These are phyloP conservation scores for Loxodonta africana DNA, from an alignment of 2,113 vertebrate genomes.

Conservation along the genomic window DNA sequence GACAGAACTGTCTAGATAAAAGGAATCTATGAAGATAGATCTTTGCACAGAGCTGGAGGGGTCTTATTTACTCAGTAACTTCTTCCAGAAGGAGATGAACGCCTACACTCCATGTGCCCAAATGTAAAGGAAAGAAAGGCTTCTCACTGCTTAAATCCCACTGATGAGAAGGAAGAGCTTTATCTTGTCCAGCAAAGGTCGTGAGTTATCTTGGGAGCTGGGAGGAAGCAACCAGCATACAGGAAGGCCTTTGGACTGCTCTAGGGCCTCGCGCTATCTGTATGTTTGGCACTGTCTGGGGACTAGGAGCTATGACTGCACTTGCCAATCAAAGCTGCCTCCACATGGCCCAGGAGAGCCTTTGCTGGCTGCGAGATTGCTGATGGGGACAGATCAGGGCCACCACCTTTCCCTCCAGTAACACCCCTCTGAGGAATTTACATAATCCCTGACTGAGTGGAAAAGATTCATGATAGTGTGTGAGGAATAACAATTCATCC, in stretches of 20 bases:
- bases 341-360: not conserved
- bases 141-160: not conserved
- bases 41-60: not conserved
- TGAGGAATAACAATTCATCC: not conserved
- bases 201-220: not conserved
- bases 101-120: not conserved
- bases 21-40: slow-evolving; percentile 41
- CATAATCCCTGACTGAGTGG: not conserved
- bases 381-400: not conserved
- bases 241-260: not conserved
- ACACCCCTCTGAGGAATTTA: not conserved
- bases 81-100: not conserved
- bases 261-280: not conserved
- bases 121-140: not conserved
- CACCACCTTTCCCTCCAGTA: not conserved
- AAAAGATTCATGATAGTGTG: not conserved
- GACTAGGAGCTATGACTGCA: too few species aligned
- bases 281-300: not conserved
- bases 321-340: not conserved
- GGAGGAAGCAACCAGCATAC: not conserved
- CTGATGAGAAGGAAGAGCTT: not conserved
- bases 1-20: slow-evolving; percentile 22
- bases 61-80: slow-evolving; percentile 18
- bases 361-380: not conserved
- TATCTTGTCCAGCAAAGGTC: slow-evolving; percentile 9